Percentiles rank a stretch among this genome's conserved stretches.
phyloP scores from a whole-genome alignment of 2,113 vertebrate species.

The Misgurnus anguillicaudatus region DNA sequence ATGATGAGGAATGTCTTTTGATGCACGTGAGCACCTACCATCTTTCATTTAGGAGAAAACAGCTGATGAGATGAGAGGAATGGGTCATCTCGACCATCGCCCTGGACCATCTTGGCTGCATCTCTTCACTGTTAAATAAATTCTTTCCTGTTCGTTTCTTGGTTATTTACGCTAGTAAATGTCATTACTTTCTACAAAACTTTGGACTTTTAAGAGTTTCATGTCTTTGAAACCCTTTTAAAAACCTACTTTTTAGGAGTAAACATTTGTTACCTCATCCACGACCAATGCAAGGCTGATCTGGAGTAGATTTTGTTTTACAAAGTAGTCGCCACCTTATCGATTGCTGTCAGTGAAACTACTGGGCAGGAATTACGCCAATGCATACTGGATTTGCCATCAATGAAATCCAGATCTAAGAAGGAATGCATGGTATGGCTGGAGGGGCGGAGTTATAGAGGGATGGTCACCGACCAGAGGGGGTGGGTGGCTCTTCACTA shows the following conservation, averaged over 20 bases:
- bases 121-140: too few species aligned
- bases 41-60: conserved; percentile 51
- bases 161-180: too few species aligned
- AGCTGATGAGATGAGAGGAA: conserved; percentile 51
- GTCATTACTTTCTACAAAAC: too few species aligned
- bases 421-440: conserved; percentile 54
- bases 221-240: too few species aligned
- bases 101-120: background rate
- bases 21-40: conserved; percentile 50
- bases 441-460: conserved; percentile 41
- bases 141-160: too few species aligned
- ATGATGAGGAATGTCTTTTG: conserved; percentile 56
- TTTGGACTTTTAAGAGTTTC: too few species aligned
- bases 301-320: background rate
- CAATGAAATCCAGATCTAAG: conserved; percentile 53
- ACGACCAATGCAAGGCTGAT: conserved; percentile 6
- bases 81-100: conserved; percentile 33
- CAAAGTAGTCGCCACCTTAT: conserved; percentile 29
- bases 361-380: conserved; percentile 31
- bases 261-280: conserved; percentile 11
- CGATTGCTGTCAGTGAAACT: conserved; percentile 21
- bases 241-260: too few species aligned
- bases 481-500: conserved; percentile 39
- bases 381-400: conserved; percentile 44
- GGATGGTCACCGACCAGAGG: conserved; percentile 24